Evolutionary conservation across 2,113 vertebrate genomes (phyloP), one percentile per base, ranked within the genome.

Genomic region (Nyctereutes procyonoides): DNA sequence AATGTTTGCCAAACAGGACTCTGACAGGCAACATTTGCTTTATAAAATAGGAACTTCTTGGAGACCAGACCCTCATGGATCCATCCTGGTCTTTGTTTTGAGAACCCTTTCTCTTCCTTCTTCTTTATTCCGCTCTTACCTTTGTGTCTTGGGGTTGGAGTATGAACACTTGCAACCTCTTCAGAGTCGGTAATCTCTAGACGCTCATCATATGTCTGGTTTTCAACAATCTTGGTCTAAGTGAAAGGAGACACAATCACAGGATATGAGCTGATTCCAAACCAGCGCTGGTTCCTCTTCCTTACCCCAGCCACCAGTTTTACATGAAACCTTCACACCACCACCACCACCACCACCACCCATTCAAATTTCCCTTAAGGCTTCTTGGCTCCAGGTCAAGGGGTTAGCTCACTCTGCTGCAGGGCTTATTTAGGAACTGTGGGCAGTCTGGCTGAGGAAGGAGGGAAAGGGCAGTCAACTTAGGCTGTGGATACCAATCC

Each of bases 191-290:
- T 96, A n/a, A 99, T 98, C 24, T 99, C 99, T 98, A 99, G 98
- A 76, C 99, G 99, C 97, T 99, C 99, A 98, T 99, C 99, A 88
- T 99, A 99, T 0, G 98, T 99, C 98, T 99, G 99, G 98, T 99
- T 99, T 87, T 98, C 98, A 35, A 99, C 97, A 73, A 99, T 97
- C 65, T 97, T 98, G 90, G 98, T 98, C 99, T 99, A 89, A 69
- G 63, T 69, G 55, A 77, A 90, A 96, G 62, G 20, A 94, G 35
- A 79, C 14, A 55, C 14, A n/a, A 85, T 9, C 53, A 71, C 2
- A 16, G n/a, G 7, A 63, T 51, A 62, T 15, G 20, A 28, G 22
- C 15, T 30, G 32, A 48, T n/a, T 80, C 58, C 32, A n/a, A 62
- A 76, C 28, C 35, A 77, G 77, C 79, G 9, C 1, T 17, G 60